phyloP scores from a whole-genome alignment of 2,113 vertebrate genomes.

The Caranx ignobilis region DNA sequence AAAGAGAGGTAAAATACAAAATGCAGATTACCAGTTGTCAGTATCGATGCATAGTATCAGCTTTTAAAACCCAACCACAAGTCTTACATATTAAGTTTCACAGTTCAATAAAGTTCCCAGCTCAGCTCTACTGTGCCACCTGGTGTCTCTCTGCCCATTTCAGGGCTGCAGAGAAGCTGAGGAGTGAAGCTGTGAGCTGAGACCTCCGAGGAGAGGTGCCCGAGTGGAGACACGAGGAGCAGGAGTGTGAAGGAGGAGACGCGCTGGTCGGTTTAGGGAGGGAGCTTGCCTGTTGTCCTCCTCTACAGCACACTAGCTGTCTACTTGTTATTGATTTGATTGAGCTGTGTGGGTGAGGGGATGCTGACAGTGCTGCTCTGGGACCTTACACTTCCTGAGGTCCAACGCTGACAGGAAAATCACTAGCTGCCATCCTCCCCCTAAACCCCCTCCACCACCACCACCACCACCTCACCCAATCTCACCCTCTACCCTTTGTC shows the following conservation, averaged over 20 bases:
- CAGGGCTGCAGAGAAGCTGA: not conserved
- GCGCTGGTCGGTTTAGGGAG: not conserved
- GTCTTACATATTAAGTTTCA: constrained; percentile 1
- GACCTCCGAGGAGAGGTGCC: constrained; percentile 3
- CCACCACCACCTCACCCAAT: not conserved
- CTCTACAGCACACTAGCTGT: constrained; percentile 34
- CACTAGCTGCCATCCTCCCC: constrained; percentile 35
- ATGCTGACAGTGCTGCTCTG: constrained; percentile 64
- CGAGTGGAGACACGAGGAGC: not conserved
- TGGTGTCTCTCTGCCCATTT: constrained; percentile 53
- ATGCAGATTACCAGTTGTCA: not conserved
- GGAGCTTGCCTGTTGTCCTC: constrained; percentile 25
- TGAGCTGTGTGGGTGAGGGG: constrained; percentile 55
- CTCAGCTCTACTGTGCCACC: constrained; percentile 68
- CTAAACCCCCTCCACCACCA: not conserved
- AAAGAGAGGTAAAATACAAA: constrained; percentile 1
- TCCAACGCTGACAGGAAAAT: constrained; percentile 41
- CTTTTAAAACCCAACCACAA: not conserved
- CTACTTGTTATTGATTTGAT: constrained; percentile 64
- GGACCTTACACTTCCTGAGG: constrained; percentile 50
- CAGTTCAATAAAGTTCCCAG: constrained; percentile 24
- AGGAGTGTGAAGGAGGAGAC: constrained; percentile 13
- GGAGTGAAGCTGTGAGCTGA: not conserved
- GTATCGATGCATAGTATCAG: not conserved
- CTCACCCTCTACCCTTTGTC: constrained; percentile 5